Evolutionary conservation across 64 coral and sea anemone genomes (phyloP).

Genomic region (Actinia equina): DNA sequence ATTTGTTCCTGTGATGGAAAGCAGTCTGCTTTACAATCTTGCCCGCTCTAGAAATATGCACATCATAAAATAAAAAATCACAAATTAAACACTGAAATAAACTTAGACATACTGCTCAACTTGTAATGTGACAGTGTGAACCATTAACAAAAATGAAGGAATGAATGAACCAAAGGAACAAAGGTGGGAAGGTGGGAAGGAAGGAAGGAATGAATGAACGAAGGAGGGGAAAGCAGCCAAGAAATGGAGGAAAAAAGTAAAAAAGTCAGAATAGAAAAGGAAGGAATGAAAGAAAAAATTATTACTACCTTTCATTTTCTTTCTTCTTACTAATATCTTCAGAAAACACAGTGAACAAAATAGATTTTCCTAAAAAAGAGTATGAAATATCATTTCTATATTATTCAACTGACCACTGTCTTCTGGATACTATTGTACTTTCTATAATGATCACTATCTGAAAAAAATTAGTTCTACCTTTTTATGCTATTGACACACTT

Average conservation of each 20-base stretch:
- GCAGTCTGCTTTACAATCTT: conserved; percentile 77
- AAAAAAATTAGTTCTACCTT: too few relatives aligned
- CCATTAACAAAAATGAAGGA: not conserved
- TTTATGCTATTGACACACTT: too few relatives aligned
- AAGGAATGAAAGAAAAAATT: not conserved
- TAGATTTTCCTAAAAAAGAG: conserved; percentile 55
- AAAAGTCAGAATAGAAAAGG: too few relatives aligned
- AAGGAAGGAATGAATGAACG: too few relatives aligned
- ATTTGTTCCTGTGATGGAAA: conserved; percentile 63
- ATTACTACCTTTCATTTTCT: conserved; percentile 68
- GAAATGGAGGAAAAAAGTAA: too few relatives aligned
- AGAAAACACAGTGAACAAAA: conserved; percentile 70
- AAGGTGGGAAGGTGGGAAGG: too few relatives aligned
- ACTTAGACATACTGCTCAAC: too few relatives aligned
- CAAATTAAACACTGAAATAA: not conserved
- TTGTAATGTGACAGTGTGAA: too few relatives aligned
- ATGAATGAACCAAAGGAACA: not conserved
- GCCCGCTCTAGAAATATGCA: conserved; percentile 39
- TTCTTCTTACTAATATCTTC: conserved; percentile 61
- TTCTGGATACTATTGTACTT: not conserved
- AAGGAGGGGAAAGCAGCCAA: too few relatives aligned
- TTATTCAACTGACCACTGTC: not conserved
- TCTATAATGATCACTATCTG: too few relatives aligned
- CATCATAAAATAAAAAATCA: too few relatives aligned
- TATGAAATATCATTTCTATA: not conserved